A percentile compares a stretch with the other conserved stretches of the same genome.
Evolutionary conservation across 35 echinoderm and acorn worm species (phyloP).

Genomic region (Acanthaster planci): DNA sequence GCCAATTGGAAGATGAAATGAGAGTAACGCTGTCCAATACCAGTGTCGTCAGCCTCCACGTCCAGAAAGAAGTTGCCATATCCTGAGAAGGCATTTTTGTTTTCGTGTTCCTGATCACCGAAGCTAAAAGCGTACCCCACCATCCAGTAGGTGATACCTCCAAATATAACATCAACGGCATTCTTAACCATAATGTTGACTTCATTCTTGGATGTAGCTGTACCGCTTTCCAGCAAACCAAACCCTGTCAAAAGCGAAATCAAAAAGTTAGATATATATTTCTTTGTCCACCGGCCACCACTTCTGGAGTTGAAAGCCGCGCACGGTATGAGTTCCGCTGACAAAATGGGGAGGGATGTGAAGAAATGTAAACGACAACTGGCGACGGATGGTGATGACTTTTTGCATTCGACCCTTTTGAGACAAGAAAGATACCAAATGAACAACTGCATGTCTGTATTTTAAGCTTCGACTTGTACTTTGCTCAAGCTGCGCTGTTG

Average conservation of each 20-base stretch:
- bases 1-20: conserved; percentile 81
- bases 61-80: conserved; percentile 41
- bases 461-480: no score
- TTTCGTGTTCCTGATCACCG: neutral
- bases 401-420: no score
- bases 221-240: conserved; percentile 76
- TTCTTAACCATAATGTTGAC: conserved; percentile 95
- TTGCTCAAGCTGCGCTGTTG: no score
- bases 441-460: no score
- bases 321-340: no score
- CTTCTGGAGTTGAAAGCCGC: no score
- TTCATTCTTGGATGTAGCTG: conserved; percentile 79
- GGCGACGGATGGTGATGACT: no score
- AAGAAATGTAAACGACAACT: no score
- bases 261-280: no score
- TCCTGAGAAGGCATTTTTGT: conserved; percentile 59
- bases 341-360: no score
- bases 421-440: no score
- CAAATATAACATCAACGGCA: conserved; percentile 82
- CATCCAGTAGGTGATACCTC: conserved; percentile 68
- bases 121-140: conserved; percentile 64
- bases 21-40: conserved; percentile 56
- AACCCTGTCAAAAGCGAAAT: conserved; percentile 49
- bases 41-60: neutral
- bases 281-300: no score